Evolutionary conservation across 2,888 invertebrate species (phyloP).

Genomic region (Muschampia plurimacula): DNA sequence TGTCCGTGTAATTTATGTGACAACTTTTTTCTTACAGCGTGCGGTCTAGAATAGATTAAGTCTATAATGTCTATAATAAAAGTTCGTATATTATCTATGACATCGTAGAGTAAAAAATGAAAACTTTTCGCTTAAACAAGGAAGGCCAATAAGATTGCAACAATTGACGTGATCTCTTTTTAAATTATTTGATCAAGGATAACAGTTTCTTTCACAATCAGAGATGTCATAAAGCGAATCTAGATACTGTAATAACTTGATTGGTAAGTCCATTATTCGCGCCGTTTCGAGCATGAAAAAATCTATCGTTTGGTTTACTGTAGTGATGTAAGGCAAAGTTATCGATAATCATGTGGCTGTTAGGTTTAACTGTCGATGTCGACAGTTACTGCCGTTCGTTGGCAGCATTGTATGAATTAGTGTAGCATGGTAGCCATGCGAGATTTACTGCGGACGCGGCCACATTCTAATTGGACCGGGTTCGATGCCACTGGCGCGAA

Average conservation of each 20-base stretch:
- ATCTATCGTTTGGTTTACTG: slow-evolving; percentile 20
- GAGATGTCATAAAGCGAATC: slow-evolving; percentile 32
- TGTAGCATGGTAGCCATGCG: slow-evolving; percentile 80
- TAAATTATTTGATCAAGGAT: slow-evolving; percentile 37
- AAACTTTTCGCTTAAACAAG: slow-evolving; percentile 28
- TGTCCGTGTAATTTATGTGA: background rate
- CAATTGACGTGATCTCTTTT: slow-evolving; percentile 34
- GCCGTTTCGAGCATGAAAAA: slow-evolving; percentile 15
- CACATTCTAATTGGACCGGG: slow-evolving; percentile 80
- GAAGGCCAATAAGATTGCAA: slow-evolving; percentile 37
- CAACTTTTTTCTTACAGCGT: slow-evolving; percentile 27
- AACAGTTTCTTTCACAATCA: slow-evolving; percentile 29
- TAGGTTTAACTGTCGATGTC: slow-evolving; percentile 69
- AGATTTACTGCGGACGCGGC: slow-evolving; percentile 80
- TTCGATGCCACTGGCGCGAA: slow-evolving; percentile 78
- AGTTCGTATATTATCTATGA: slow-evolving; percentile 29
- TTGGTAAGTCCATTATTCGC: slow-evolving; percentile 32
- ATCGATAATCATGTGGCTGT: slow-evolving; percentile 73
- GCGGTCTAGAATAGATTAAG: slow-evolving; percentile 23
- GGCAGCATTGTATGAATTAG: slow-evolving; percentile 81
- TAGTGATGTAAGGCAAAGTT: slow-evolving; percentile 60
- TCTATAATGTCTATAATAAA: slow-evolving; percentile 14
- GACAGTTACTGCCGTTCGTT: slow-evolving; percentile 72
- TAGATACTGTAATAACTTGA: slow-evolving; percentile 30
- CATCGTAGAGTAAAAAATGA: slow-evolving; percentile 25